Evolutionary conservation across 2,888 invertebrate species (phyloP).

Genomic region (Papilio elwesi): DNA sequence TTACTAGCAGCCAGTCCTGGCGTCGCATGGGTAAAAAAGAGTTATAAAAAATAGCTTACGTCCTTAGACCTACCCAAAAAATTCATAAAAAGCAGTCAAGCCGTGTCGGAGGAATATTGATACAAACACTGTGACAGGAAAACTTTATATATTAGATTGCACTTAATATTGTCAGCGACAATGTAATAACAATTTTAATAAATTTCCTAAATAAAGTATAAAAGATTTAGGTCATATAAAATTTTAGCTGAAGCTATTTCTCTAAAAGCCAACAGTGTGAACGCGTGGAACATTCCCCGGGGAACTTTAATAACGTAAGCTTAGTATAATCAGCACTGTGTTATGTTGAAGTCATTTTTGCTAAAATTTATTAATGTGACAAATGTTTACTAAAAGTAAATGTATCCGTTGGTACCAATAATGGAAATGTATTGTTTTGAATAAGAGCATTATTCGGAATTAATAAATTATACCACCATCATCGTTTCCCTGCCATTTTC

Average conservation of each 20-base stretch:
- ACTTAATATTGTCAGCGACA: background rate
- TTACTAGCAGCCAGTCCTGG: too few species aligned
- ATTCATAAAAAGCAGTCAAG: too few species aligned
- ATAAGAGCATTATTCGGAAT: too few species aligned
- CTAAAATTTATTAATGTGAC: constrained; percentile 35
- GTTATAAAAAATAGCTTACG: too few species aligned
- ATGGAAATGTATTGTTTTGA: too few species aligned
- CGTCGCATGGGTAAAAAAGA: too few species aligned
- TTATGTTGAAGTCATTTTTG: constrained; percentile 31
- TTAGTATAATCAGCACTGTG: constrained; percentile 30
- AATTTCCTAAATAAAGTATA: constrained; percentile 6
- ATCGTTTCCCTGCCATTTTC: too few species aligned
- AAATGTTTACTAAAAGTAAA: constrained; percentile 21
- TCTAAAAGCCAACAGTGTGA: constrained; percentile 30
- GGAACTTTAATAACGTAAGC: constrained; percentile 30
- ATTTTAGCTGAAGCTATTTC: constrained; percentile 24
- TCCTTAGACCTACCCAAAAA: too few species aligned
- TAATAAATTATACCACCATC: too few species aligned
- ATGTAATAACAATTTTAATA: constrained; percentile 10
- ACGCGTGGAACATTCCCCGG: constrained; percentile 32
- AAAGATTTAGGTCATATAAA: constrained; percentile 18
- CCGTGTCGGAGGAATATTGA: too few species aligned
- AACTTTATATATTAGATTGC: too few species aligned
- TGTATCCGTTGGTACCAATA: too few species aligned
- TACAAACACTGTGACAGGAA: background rate